phyloP scores from a whole-genome alignment of 2,113 vertebrate species.

The Otus sunia region DNA sequence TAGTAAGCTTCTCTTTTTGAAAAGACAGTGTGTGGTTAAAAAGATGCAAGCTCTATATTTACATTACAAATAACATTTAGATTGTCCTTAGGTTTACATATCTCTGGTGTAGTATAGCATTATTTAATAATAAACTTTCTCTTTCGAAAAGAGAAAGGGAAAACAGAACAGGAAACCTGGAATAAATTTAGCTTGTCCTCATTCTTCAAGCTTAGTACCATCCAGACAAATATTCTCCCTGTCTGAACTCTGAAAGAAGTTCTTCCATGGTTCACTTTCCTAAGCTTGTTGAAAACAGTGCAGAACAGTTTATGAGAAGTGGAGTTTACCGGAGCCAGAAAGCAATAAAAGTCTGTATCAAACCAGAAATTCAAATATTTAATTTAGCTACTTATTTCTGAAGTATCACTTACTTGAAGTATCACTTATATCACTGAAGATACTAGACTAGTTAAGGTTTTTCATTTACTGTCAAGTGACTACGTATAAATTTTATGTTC shows the following conservation, averaged over 20 bases:
- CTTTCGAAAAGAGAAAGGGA: neutral
- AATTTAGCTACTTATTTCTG: neutral
- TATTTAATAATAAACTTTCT: slow-evolving; percentile 13
- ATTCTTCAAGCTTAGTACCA: slow-evolving; percentile 44
- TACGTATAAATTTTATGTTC: neutral
- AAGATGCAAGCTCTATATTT: neutral
- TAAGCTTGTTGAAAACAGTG: neutral
- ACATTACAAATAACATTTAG: neutral
- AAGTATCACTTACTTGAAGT: neutral
- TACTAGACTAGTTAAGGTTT: neutral
- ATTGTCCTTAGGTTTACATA: neutral
- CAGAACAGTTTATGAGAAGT: neutral
- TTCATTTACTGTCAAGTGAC: neutral
- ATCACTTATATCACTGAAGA: neutral
- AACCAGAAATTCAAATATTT: neutral
- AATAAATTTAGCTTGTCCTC: slow-evolving; percentile 57
- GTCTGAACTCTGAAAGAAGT: neutral
- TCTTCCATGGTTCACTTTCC: neutral
- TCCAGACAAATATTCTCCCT: slow-evolving; percentile 38
- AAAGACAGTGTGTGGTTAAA: neutral
- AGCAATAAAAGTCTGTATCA: neutral
- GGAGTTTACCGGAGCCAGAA: neutral
- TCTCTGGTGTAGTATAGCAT: fast-evolving
- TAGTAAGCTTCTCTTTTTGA: neutral
- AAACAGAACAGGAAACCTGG: slow-evolving; percentile 60